phyloP scores from a whole-genome alignment of 2,797 vertebrate genomes.

The Chiloscyllium punctatum region DNA sequence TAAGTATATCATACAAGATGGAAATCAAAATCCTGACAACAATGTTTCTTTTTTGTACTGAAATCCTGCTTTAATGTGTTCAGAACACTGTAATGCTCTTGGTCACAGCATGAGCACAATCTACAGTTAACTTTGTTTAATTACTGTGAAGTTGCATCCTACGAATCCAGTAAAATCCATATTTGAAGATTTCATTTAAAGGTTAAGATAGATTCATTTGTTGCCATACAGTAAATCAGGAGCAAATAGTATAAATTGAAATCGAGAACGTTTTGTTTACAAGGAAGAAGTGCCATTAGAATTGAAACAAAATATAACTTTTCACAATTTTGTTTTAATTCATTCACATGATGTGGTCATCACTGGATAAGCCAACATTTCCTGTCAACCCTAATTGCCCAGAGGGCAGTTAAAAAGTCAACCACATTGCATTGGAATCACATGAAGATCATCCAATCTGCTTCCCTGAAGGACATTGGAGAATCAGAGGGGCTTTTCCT shows the following conservation, averaged over 20 bases:
- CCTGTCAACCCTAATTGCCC: too few species aligned
- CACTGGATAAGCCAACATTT: too few species aligned
- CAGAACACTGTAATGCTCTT: not conserved
- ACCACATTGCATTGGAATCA: too few species aligned
- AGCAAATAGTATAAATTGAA: not conserved
- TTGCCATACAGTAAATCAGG: not conserved
- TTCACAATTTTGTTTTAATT: not conserved
- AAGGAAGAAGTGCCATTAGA: not conserved
- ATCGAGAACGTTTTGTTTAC: not conserved
- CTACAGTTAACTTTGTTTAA: not conserved
- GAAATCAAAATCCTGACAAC: slow-evolving; percentile 42
- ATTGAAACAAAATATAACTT: not conserved
- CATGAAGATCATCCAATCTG: too few species aligned
- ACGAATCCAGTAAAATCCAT: not conserved
- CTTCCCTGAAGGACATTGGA: too few species aligned
- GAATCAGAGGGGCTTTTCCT: too few species aligned
- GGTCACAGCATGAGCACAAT: not conserved
- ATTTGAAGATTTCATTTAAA: not conserved
- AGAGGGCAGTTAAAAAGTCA: too few species aligned
- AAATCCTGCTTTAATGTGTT: not conserved
- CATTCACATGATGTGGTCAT: too few species aligned
- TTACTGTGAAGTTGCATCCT: not conserved
- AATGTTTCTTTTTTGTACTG: not conserved
- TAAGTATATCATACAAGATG: slow-evolving; percentile 46
- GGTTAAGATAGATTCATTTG: not conserved